Base-by-base conservation (phyloP, 2,113 vertebrate species). In the Synchiropus splendidus region DNA sequence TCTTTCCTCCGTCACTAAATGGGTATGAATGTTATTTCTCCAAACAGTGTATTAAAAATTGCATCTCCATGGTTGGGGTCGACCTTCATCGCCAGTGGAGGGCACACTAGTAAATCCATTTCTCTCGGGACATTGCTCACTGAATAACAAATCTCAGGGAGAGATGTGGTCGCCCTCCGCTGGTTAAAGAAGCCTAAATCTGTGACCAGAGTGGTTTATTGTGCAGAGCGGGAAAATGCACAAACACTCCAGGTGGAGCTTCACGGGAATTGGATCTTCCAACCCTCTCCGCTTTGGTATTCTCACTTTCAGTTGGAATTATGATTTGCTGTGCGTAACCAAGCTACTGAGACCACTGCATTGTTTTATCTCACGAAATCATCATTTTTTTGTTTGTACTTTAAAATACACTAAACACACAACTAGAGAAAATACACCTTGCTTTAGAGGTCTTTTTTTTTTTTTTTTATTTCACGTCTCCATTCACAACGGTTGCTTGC, bases 41-140 rank as follows among this genome's bases (percentile, higher is more conserved):
- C 60, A 61, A 70, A 61, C 61, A 41, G 56, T 35, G 31, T 63
- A 72, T 72, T 75, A 78, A 70, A 66, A 76, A 67, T 66, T 58
- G 70, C 61, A 65, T 74, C 75, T 71, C 64, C 48, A 39, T 70
- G 69, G 73, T 65, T 61, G 38, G 45, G 42, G 54, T 42, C 48
- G 78, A 83, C 82, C 82, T 84, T 81, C 75, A 77, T 67, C 66
- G 50, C 67, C 64, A 40, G 61, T 63, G 70, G 74, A 83, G 78
- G 82, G 72, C 78, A 81, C 0, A 27, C 63, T 58, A 67, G 67
- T 77, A 77, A 80, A 83, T 82, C 74, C 70, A 82, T 79, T 82
- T 76, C 78, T 82, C 70, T 57, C 60, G 74, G 67, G 78, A 78
- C 65, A 61, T 37, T 70, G 74, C 77, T 80, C 70, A 64, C 75